Conservation (phyloP, 2,888 invertebrate species). For the Trachelus stipa region DNA sequence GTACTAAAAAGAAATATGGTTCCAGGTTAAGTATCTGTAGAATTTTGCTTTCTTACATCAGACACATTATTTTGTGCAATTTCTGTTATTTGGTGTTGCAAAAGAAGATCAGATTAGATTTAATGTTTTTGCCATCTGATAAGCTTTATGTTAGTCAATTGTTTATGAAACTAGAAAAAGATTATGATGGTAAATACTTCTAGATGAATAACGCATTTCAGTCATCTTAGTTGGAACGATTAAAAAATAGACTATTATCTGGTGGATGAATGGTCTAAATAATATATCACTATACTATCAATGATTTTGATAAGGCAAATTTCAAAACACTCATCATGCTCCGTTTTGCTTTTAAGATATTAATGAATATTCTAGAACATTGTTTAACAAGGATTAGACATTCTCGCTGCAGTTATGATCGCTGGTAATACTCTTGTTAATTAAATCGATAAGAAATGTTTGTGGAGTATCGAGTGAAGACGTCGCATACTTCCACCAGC, state of each 20-base stretch:
- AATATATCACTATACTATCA: not conserved
- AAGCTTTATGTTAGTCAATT: not conserved
- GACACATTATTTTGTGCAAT: not conserved
- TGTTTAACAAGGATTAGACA: not conserved
- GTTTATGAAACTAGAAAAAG: not conserved
- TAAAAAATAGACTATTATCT: not conserved
- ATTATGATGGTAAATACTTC: not conserved
- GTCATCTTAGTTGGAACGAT: not conserved
- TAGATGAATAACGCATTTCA: not conserved
- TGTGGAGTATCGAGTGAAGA: too few species aligned
- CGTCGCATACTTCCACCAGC: not conserved
- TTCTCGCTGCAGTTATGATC: too few species aligned
- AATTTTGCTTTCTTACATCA: not conserved
- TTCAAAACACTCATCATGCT: not conserved
- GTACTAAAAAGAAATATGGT: not conserved
- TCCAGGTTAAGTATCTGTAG: not conserved
- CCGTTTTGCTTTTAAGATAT: not conserved
- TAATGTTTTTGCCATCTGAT: not conserved
- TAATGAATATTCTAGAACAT: not conserved
- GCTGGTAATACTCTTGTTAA: too few species aligned
- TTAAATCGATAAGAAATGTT: too few species aligned
- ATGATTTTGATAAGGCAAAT: too few species aligned
- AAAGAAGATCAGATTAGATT: not conserved
- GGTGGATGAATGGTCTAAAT: not conserved
- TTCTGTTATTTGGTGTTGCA: not conserved